phyloP scores from a whole-genome alignment of 2,113 vertebrate genomes.

The Gallinago jamesoni region DNA sequence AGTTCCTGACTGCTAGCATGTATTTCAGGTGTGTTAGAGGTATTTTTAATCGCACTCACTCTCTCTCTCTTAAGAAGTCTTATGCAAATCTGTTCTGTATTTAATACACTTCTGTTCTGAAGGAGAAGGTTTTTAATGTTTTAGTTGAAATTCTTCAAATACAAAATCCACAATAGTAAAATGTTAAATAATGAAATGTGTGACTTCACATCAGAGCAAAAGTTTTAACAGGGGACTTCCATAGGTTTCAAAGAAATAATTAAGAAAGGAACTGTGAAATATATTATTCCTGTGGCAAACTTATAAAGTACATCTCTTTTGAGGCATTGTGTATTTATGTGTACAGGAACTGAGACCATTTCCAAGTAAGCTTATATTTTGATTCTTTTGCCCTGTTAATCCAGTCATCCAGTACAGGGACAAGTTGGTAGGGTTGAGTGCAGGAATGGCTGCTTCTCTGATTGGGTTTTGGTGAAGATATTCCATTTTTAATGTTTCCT shows the following conservation, averaged over 20 bases:
- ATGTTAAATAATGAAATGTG: constrained; percentile 10
- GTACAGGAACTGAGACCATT: neutral
- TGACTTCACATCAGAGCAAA: neutral
- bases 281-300: neutral
- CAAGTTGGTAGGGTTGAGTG: neutral
- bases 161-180: neutral
- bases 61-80: neutral
- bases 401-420: fast-evolving
- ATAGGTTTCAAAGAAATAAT: neutral
- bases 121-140: constrained; percentile 3
- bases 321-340: neutral
- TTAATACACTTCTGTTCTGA: constrained; percentile 2
- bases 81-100: constrained; percentile 25
- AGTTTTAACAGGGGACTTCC: constrained; percentile 3
- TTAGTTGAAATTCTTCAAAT: constrained; percentile 13
- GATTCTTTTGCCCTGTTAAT: neutral
- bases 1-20: neutral
- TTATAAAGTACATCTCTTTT: neutral
- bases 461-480: neutral
- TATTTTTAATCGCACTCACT: neutral
- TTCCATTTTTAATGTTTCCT: neutral
- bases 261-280: neutral
- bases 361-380: neutral
- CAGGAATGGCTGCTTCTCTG: neutral
- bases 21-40: neutral